Base-by-base conservation (phyloP, 2,888 invertebrate species). In the Copidosoma aretas region DNA sequence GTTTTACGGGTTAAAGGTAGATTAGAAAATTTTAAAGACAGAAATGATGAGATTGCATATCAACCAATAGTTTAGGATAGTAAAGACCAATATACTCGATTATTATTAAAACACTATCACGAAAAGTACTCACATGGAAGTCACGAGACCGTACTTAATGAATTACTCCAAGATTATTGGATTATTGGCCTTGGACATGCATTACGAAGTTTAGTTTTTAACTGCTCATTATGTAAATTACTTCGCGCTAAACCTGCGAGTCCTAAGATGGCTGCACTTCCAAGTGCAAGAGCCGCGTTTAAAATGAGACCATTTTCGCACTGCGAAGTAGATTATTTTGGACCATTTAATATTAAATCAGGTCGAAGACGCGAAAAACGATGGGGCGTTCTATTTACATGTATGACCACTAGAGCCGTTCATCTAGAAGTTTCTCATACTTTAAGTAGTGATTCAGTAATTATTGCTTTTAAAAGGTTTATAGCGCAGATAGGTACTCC, bases 61-160 rank as follows among this genome's bases (percentile, higher is more conserved):
- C 15, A 2, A 15, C 69, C 71, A 0, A 51, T 64, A 1, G 67
- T 73, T 32, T 49, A 69, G 15, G 60, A 67, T 12, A 54, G 58
- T 0, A 22, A 61, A 14, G 67, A 70, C 15, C 51, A 52, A 4
- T 19, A 21, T 15, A 61, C 61, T 4, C 39, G 52, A 24, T 25
- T 71, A 22, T 21, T 71, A 3, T 51, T 71, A 0, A 24, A 49
- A 0, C 10, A 62, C 1, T 73, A 67, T 43, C 71, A 73, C 59
- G n/a, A 52, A 53, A n/a, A 15, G 4, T 46, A 41, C 4, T 39
- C 19, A 8, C 71, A 73, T 43, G 64, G 60, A 5, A 64, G 58
- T 15, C 17, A 43, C 1, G 64, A 73, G 3, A 53, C 52, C 12
- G 52, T 53, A 4, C 2, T 53, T 4, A 53, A 53, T 19, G 52